phyloP scores from a whole-genome alignment of 2,888 invertebrate genomes.

The Mactromeris polynyma region DNA sequence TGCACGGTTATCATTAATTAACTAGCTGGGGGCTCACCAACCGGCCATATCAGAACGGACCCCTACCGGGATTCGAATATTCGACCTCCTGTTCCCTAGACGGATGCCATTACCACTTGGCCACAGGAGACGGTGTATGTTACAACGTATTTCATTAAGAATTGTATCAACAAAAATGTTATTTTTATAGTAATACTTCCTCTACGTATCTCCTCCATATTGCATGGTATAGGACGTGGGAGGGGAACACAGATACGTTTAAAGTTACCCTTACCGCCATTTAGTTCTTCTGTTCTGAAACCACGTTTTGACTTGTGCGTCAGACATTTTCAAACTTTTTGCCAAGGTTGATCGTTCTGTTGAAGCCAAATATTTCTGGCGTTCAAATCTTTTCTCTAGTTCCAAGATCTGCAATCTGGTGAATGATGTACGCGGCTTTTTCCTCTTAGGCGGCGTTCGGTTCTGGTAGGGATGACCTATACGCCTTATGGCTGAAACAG shows the following conservation, averaged over 20 bases:
- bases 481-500: conserved; percentile 89
- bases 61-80: no score
- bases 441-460: conserved; percentile 98
- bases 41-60: no score
- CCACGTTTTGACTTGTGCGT: conserved; percentile 97
- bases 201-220: no score
- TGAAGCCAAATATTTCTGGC: conserved; percentile 99
- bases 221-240: no score
- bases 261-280: conserved; percentile 93
- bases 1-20: no score
- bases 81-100: no score
- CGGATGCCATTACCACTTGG: no score
- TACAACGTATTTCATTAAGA: no score
- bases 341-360: conserved; percentile 98
- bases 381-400: conserved; percentile 97
- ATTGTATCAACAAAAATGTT: no score
- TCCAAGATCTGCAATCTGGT: conserved; percentile 92
- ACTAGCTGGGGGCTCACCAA: no score
- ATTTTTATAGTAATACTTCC: no score
- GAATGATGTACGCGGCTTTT: conserved; percentile 99
- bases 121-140: no score
- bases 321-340: conserved; percentile 98
- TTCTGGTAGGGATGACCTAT: conserved; percentile 99
- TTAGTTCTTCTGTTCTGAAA: conserved; percentile 99
- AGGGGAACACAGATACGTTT: background rate